Percentiles rank a stretch among this genome's conserved stretches.
Evolutionary conservation across 2,113 vertebrate species (phyloP).

Genomic region (Phrynosoma platyrhinos): DNA sequence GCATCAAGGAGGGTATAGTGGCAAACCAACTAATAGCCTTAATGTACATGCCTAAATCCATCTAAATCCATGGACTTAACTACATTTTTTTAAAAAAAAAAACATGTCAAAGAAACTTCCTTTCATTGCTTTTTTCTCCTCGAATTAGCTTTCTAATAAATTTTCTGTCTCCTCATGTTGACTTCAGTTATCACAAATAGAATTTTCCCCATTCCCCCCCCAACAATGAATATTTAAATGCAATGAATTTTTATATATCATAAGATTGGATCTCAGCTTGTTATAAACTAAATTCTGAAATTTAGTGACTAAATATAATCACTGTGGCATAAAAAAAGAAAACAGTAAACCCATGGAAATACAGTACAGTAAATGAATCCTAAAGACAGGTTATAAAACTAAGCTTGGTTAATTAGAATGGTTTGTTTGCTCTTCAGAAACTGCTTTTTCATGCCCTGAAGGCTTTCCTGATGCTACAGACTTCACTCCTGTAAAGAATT

Average conservation of each 20-base stretch:
- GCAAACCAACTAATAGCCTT: too few relatives aligned
- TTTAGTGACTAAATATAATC: slow-evolving; percentile 67
- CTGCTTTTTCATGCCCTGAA: slow-evolving; percentile 18
- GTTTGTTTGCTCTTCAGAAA: slow-evolving; percentile 15
- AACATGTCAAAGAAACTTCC: slow-evolving; percentile 11
- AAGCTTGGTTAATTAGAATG: slow-evolving; percentile 30
- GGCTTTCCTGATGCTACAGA: background rate
- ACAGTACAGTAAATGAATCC: slow-evolving; percentile 25
- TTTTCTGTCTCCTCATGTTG: slow-evolving; percentile 45
- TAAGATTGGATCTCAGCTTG: slow-evolving; percentile 52
- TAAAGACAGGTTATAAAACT: slow-evolving; percentile 33
- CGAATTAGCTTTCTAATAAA: slow-evolving; percentile 44
- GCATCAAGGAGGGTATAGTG: too few relatives aligned
- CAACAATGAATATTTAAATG: slow-evolving; percentile 69
- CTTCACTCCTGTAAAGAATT: slow-evolving; percentile 10
- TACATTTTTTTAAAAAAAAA: too few relatives aligned
- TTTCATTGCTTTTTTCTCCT: background rate
- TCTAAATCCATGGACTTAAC: too few relatives aligned
- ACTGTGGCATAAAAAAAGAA: slow-evolving; percentile 46
- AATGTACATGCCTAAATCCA: too few relatives aligned
- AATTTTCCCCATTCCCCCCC: slow-evolving; percentile 31
- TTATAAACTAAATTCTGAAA: slow-evolving; percentile 60
- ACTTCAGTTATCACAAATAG: slow-evolving; percentile 62
- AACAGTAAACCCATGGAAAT: slow-evolving; percentile 34
- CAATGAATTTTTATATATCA: slow-evolving; percentile 61